Evolutionary conservation across 2,888 invertebrate genomes (phyloP).

Genomic region (Polyommatus icarus): DNA sequence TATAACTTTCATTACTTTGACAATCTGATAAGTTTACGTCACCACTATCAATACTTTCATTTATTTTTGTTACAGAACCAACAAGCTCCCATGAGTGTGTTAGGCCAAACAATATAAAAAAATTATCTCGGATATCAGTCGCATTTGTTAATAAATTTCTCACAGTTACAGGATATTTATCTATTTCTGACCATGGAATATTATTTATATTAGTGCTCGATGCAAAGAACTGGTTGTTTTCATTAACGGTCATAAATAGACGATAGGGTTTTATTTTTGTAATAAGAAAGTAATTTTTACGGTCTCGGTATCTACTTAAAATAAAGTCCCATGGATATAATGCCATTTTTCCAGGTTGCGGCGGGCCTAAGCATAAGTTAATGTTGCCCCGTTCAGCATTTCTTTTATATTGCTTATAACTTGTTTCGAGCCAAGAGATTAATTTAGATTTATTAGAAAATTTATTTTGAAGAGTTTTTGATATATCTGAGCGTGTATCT

Average conservation of each 20-base stretch:
- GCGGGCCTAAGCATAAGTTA: conserved; percentile 55
- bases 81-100: conserved; percentile 68
- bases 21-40: conserved; percentile 17
- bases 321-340: conserved; percentile 66
- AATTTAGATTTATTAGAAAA: conserved; percentile 51
- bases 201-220: conserved; percentile 63
- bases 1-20: conserved; percentile 12
- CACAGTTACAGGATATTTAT: conserved; percentile 64
- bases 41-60: conserved; percentile 37
- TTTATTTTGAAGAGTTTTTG: conserved; percentile 35
- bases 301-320: conserved; percentile 59
- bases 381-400: conserved; percentile 49
- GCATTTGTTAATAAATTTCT: conserved; percentile 63
- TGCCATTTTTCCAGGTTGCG: conserved; percentile 55
- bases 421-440: conserved; percentile 61
- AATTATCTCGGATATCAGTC: conserved; percentile 57
- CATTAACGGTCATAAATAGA: conserved; percentile 64
- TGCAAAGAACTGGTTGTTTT: conserved; percentile 52
- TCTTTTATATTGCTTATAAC: conserved; percentile 62
- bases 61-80: conserved; percentile 62
- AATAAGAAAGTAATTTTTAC: conserved; percentile 64
- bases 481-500: background rate
- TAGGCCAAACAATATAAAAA: conserved; percentile 69
- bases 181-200: conserved; percentile 58
- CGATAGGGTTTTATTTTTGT: conserved; percentile 57